phyloP scores from a whole-genome alignment of 2,797 vertebrate genomes.

The Serranus cabrilla region DNA sequence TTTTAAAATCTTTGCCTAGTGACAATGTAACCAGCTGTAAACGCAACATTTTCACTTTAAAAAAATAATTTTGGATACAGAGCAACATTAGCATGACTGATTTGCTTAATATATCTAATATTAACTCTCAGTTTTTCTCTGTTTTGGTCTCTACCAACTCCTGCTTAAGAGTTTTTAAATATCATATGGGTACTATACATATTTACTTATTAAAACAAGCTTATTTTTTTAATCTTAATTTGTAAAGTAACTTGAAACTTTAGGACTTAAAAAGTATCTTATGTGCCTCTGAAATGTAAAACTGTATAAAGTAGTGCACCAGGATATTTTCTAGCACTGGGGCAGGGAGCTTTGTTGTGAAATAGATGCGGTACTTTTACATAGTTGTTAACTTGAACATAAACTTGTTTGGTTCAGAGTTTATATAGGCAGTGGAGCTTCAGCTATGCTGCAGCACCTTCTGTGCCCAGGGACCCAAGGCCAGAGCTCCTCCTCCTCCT shows the following conservation, averaged over 20 bases:
- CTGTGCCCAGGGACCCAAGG: conserved; percentile 93
- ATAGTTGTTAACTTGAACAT: conserved; percentile 18
- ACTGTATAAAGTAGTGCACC: neutral
- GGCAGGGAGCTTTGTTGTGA: conserved; percentile 1
- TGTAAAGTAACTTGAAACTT: neutral
- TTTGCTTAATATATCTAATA: too few relatives aligned
- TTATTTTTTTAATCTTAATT: neutral
- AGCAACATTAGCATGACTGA: too few relatives aligned
- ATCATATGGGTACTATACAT: neutral
- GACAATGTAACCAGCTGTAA: too few relatives aligned
- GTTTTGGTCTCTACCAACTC: too few relatives aligned
- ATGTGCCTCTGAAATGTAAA: neutral
- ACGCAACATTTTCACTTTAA: too few relatives aligned
- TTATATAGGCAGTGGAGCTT: conserved; percentile 61
- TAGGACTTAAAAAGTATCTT: conserved; percentile 1
- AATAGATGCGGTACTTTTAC: conserved; percentile 10
- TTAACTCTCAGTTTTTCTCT: too few relatives aligned
- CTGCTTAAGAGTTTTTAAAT: neutral
- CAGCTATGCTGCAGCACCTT: conserved; percentile 85
- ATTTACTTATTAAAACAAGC: neutral
- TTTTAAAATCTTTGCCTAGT: too few relatives aligned
- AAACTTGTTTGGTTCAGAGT: conserved; percentile 35
- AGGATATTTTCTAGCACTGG: neutral
- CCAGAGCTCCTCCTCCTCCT: conserved; percentile 85
- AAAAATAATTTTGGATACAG: too few relatives aligned